Evolutionary conservation across 2,888 invertebrate genomes (phyloP).

Genomic region (Spisula solida): DNA sequence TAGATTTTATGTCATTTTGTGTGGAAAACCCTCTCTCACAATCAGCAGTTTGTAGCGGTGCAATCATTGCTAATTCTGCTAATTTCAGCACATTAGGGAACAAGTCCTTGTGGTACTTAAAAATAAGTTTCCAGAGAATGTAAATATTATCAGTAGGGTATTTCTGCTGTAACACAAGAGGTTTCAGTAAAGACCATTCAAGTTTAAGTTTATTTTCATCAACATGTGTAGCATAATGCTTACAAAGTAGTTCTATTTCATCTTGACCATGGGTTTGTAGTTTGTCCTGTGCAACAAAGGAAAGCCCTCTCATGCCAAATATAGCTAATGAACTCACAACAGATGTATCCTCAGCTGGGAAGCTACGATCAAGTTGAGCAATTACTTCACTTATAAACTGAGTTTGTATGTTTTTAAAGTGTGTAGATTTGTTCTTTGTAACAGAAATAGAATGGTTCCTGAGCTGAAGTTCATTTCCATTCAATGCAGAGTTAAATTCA

Average conservation of each 20-base stretch:
- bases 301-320: background rate
- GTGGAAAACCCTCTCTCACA: background rate
- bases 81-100: constrained; percentile 5
- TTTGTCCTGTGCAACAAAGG: background rate
- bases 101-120: background rate
- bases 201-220: background rate
- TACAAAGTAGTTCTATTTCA: background rate
- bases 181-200: constrained; percentile 3
- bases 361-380: background rate
- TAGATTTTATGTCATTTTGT: constrained; percentile 18
- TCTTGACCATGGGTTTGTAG: background rate
- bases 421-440: too few relatives aligned
- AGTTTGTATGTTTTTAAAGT: too few relatives aligned
- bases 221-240: background rate
- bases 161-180: constrained; percentile 30
- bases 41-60: constrained; percentile 2
- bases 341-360: background rate
- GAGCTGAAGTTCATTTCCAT: constrained; percentile 17
- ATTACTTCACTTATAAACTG: too few relatives aligned
- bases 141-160: constrained; percentile 16
- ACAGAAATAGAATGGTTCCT: constrained; percentile 24
- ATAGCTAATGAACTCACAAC: background rate
- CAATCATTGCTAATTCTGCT: background rate
- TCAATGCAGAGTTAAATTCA: too few relatives aligned
- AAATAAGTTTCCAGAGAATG: background rate